These are phyloP conservation scores for Drosophila infuscata DNA, from an alignment of 2,888 invertebrate species.

Conservation along the genomic window DNA sequence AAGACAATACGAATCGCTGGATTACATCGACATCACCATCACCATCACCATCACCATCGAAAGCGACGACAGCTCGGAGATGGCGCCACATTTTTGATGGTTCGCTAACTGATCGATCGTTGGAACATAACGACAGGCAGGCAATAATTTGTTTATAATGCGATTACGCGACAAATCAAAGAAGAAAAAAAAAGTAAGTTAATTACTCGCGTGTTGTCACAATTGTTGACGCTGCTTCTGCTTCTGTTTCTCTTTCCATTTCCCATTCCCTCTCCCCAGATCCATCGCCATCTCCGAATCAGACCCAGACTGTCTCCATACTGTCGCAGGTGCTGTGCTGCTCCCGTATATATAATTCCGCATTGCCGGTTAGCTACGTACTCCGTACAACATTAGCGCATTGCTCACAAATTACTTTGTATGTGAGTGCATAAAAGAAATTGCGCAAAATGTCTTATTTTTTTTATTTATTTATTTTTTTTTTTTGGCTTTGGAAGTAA, in stretches of 20 bases:
- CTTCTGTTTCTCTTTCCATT: constrained; percentile 3
- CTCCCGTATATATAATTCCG: constrained; percentile 54
- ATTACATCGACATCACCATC: constrained; percentile 16
- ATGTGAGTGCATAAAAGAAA: constrained; percentile 41
- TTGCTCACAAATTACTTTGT: constrained; percentile 42
- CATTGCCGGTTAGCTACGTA: constrained; percentile 48
- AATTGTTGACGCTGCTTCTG: constrained; percentile 55
- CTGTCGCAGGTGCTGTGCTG: constrained; percentile 4
- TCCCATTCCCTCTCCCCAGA: not conserved
- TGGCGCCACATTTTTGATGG: constrained; percentile 52
- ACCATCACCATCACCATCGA: not conserved
- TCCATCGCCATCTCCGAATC: not conserved
- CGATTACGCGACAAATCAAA: constrained; percentile 66
- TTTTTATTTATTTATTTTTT: constrained; percentile 1
- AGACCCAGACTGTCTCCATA: constrained; percentile 2
- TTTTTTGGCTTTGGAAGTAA: constrained; percentile 7
- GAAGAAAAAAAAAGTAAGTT: constrained; percentile 61
- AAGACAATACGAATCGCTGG: constrained; percentile 40
- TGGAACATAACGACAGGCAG: constrained; percentile 33
- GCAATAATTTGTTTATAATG: constrained; percentile 78
- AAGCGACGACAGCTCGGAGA: constrained; percentile 27
- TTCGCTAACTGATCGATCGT: constrained; percentile 51
- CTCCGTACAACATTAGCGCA: constrained; percentile 25
- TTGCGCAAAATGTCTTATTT: constrained; percentile 62
- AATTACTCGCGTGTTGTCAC: constrained; percentile 76